A percentile compares a stretch with the other conserved stretches of the same genome.
These are phyloP conservation scores for Telenomus remus DNA, from an alignment of 1,140 invertebrate genomes.

Conservation along the genomic window DNA sequence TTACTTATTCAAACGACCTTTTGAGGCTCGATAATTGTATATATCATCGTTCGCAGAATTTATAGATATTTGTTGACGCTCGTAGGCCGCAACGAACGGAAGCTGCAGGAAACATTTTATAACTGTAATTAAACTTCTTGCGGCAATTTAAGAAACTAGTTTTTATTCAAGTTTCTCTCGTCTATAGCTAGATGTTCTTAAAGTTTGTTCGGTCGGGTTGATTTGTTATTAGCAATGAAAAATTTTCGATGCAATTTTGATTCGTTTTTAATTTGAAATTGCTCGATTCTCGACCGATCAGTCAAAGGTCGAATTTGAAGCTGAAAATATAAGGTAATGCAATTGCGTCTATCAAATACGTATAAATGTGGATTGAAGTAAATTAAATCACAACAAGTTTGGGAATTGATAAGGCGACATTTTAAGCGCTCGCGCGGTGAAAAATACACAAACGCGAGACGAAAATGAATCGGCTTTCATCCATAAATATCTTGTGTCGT, in stretches of 20 bases:
- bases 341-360: slow-evolving; percentile 26
- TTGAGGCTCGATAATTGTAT: background rate
- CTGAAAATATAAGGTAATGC: slow-evolving; percentile 21
- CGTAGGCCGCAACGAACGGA: slow-evolving; percentile 9
- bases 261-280: background rate
- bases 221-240: background rate
- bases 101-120: slow-evolving; percentile 37
- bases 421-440: slow-evolving; percentile 16
- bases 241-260: too few relatives aligned
- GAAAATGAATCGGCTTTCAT: slow-evolving; percentile 9
- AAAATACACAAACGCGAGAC: slow-evolving; percentile 27
- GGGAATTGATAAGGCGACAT: slow-evolving; percentile 26
- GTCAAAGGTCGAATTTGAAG: slow-evolving; percentile 9
- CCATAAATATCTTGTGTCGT: slow-evolving; percentile 12
- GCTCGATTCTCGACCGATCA: slow-evolving; percentile 1
- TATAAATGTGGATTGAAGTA: slow-evolving; percentile 14
- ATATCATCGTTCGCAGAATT: slow-evolving; percentile 6
- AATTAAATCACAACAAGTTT: slow-evolving; percentile 32
- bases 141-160: slow-evolving; percentile 25
- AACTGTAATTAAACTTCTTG: slow-evolving; percentile 47
- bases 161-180: slow-evolving; percentile 1
- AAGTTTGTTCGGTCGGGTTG: background rate
- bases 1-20: slow-evolving; percentile 15
- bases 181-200: background rate
- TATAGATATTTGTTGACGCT: slow-evolving; percentile 29